Evolutionary conservation across 2,888 invertebrate genomes (phyloP).

Genomic region (Thecophora atra): DNA sequence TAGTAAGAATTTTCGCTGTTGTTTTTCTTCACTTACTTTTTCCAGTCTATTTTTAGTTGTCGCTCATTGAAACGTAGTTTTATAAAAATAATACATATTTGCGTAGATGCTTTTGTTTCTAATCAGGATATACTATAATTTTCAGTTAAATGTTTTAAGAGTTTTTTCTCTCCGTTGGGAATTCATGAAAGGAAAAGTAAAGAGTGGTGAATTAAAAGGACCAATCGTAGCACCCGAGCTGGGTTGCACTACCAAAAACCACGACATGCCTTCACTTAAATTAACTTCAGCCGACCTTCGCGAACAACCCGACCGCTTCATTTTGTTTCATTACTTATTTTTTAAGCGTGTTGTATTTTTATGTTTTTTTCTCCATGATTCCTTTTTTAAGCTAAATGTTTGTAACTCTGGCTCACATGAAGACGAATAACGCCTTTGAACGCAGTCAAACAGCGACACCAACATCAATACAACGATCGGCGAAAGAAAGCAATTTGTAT

Average conservation of each 20-base stretch:
- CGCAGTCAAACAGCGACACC: not conserved
- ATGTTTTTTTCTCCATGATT: not conserved
- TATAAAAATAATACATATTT: too few species aligned
- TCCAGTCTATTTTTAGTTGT: too few species aligned
- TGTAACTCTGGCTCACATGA: not conserved
- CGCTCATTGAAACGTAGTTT: too few species aligned
- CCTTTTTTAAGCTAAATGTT: not conserved
- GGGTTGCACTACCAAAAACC: not conserved
- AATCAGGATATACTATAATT: too few species aligned
- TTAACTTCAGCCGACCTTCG: slow-evolving; percentile 4
- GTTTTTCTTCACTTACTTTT: too few species aligned
- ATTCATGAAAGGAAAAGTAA: too few species aligned
- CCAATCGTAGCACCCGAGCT: not conserved
- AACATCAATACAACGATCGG: too few species aligned
- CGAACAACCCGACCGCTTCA: not conserved
- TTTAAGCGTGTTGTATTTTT: not conserved
- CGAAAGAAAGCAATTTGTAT: not conserved
- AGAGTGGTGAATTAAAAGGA: too few species aligned
- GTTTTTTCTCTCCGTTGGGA: too few species aligned
- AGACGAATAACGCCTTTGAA: not conserved
- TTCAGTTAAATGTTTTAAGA: too few species aligned
- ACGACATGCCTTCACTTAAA: slow-evolving; percentile 22
- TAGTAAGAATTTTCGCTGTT: too few species aligned
- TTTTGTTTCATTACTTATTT: slow-evolving; percentile 13
- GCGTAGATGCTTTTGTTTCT: too few species aligned